Evolutionary conservation across 2,888 invertebrate species (phyloP), one percentile per base, ranked within the genome.

Genomic region (Aelia acuminata): DNA sequence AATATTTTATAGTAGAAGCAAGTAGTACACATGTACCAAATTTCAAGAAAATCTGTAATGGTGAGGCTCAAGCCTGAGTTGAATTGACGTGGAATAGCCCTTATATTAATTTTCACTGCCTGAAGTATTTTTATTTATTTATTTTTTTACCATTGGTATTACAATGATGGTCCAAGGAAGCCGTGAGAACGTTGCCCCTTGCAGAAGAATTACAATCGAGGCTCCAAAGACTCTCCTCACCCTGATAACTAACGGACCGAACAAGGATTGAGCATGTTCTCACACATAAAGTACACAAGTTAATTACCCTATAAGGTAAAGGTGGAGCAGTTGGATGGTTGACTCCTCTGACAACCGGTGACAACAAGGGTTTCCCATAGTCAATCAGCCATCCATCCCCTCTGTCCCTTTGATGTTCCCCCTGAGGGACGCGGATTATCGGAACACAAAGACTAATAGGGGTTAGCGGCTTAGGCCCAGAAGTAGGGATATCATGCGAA

Each of bases 281-380:
- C 75, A 75, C 75, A 75, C 75, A 75, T 75, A 75, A 80, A 39
- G 22, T 80, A 43, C 43, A n/a, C 39, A 20, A 80, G 4, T 80
- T 43, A 80, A 80, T 80, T 80, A 63, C 63, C 18, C 31, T 5
- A 63, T 63, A 31, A 63, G 63, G 63, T 63, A 43, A 43, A 43
- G 43, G 0, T 5, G 63, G 5, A 8, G 26, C 63, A 63, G 13
- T 18, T 63, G 63, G 63, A 63, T 18, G 31, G 31, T 31, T 63
- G 63, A 63, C 43, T 43, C 80, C 80, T 43, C 43, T 80, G 80
- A 80, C 80, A 80, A n/a, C 11, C 80, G 43, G 80, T 39, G 43
- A 43, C 39, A 39, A 75, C 75, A 43, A 43, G 22, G 43, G 80
- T 80, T 80, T 80, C 80, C 80, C 80, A 80, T 80, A 39, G 80